Percentiles rank a stretch among this genome's conserved stretches.
phyloP scores from a whole-genome alignment of 2,797 vertebrate species.

The Euphonia xanthogaster region DNA sequence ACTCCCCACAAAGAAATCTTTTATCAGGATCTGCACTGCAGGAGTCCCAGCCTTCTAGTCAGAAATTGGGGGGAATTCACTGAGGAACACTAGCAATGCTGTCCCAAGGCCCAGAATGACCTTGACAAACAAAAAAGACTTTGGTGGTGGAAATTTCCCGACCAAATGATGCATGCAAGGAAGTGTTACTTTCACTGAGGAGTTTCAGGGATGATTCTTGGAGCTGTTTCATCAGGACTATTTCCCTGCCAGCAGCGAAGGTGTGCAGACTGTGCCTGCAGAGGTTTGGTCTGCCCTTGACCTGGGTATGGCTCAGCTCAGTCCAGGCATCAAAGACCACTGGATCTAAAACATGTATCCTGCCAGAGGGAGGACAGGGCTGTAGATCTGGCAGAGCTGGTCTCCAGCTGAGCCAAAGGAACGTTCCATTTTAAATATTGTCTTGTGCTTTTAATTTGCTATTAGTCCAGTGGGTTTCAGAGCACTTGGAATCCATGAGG shows the following conservation, averaged over 20 bases:
- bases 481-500: background rate
- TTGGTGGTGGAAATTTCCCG: background rate
- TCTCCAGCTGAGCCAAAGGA: background rate
- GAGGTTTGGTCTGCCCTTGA: background rate
- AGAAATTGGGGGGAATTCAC: background rate
- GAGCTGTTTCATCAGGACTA: background rate
- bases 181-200: background rate
- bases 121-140: conserved; percentile 43
- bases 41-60: conserved; percentile 17
- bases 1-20: conserved; percentile 38
- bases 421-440: background rate
- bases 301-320: background rate
- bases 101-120: background rate
- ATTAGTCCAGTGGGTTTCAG: background rate
- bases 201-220: background rate
- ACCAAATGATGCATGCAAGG: background rate
- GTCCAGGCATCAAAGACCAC: background rate
- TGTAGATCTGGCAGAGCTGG: background rate
- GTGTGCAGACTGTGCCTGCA: background rate
- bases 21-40: conserved; percentile 33
- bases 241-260: background rate
- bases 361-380: background rate
- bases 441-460: background rate
- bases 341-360: background rate
- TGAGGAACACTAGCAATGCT: background rate